Base-by-base conservation (phyloP, 2,797 vertebrate species). In the Enteromius unitaeniatus region DNA sequence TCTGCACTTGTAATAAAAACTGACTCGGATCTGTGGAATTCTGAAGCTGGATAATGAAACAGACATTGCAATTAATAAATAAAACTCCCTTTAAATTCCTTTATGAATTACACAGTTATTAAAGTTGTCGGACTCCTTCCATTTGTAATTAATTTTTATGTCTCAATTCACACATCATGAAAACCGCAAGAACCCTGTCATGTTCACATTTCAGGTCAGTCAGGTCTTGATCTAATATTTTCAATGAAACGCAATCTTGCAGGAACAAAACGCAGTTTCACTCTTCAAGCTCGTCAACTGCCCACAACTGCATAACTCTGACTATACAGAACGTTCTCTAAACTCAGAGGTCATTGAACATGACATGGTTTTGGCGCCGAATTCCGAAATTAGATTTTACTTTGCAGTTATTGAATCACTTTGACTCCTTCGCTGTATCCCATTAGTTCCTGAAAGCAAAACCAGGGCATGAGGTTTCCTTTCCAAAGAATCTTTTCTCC, bases 381-480 rank as follows among this genome's bases (percentile, higher is more conserved):
- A 75, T 62, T 78, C 81, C 81, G 72, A 67, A 70, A 76, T 81
- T 45, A 75, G 67, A 60, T 75, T 86, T 84, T 64, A 70, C 74
- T 75, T 67, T 55, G 75, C 67, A 70, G 64, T 79, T 84, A 86
- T 84, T 75, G 84, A 87, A 84, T 84, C 60, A 67, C 26, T 84
- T 78, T 72, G 28, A 78, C 78, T 78, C 49, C 70, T 40, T 73
- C 17, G 74, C 55, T 79, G 40, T 67, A 26, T 82, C 53, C 82
- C 82, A 65, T 67, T 74, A 76, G 69, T 70, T 82, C 15, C 42
- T 81, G 47, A 84, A 69, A 84, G 69, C 75, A 78, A 80, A 88
- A 80, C 64, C 82, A 42, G 62, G 76, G 67, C 80, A 77, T 60
- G 78, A 86, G 79, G 69, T 55, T 68, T 82, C 37, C 62, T 68